A percentile compares a stretch with the other conserved stretches of the same genome.
These are phyloP conservation scores for Torymus auratus DNA, from an alignment of 2,888 invertebrate genomes.

Conservation along the genomic window DNA sequence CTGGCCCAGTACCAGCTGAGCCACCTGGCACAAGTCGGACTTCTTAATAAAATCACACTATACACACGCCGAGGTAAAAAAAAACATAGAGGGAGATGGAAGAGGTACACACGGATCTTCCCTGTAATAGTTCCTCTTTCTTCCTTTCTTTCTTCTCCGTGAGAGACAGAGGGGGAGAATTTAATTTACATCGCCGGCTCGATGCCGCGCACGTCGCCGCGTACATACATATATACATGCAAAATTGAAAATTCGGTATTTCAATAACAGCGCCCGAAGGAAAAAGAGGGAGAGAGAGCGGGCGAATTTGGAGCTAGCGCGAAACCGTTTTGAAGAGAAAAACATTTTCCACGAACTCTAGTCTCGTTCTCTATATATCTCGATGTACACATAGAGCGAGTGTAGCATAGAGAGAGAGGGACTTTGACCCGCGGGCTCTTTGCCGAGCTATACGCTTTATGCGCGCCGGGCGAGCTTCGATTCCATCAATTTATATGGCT, in stretches of 20 bases:
- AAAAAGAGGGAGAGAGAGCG: background rate
- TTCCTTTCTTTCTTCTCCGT: conserved; percentile 3
- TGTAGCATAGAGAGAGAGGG: too few relatives aligned
- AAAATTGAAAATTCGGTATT: conserved; percentile 21
- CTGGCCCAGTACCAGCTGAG: conserved; percentile 48
- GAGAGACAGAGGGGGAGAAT: conserved; percentile 8
- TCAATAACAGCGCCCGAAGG: background rate
- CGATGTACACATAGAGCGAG: too few relatives aligned
- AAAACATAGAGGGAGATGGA: background rate
- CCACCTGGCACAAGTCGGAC: conserved; percentile 54
- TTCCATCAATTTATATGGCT: too few relatives aligned
- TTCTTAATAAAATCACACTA: conserved; percentile 47
- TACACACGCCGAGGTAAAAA: background rate
- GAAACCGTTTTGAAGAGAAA: background rate
- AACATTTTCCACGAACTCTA: too few relatives aligned
- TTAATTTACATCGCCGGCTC: conserved; percentile 36
- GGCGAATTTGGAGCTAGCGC: background rate
- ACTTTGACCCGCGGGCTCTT: too few relatives aligned
- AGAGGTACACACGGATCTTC: background rate
- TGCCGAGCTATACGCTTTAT: too few relatives aligned
- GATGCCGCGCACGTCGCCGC: background rate
- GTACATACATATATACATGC: too few relatives aligned
- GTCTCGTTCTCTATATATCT: too few relatives aligned
- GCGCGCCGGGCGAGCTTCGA: too few relatives aligned
- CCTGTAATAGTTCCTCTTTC: conserved; percentile 6